A percentile compares a stretch with the other conserved stretches of the same genome.
Evolutionary conservation across 35 echinoderm and acorn worm species (phyloP).

Genomic region (Nesometra sesokonis): DNA sequence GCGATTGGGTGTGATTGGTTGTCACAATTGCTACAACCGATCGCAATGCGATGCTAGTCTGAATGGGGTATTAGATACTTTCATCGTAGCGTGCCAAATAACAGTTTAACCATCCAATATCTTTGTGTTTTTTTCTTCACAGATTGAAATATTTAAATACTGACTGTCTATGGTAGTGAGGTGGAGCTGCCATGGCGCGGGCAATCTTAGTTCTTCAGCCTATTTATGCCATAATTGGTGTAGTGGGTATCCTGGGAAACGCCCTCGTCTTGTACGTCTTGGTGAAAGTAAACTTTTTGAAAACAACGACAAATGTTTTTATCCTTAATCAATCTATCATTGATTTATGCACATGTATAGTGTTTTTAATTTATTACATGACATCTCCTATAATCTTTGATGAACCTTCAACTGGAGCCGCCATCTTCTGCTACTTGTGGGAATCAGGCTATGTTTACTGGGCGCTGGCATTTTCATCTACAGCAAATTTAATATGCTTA

Average conservation of each 20-base stretch:
- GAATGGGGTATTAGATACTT: no score
- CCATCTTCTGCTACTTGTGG: background rate
- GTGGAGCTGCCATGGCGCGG: background rate
- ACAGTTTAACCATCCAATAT: no score
- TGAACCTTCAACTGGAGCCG: background rate
- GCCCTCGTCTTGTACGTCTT: conserved; percentile 11
- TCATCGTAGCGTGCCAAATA: no score
- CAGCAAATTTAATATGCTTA: no score
- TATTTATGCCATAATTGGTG: conserved; percentile 2
- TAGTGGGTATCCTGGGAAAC: conserved; percentile 10
- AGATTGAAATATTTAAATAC: no score
- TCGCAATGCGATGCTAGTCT: no score
- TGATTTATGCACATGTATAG: conserved; percentile 2
- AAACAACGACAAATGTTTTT: background rate
- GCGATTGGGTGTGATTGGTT: no score
- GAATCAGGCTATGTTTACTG: no score
- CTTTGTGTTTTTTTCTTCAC: no score
- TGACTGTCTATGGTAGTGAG: no score
- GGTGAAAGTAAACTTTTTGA: background rate
- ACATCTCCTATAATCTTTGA: background rate
- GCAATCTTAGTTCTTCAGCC: background rate
- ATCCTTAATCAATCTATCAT: background rate
- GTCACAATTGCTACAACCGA: no score
- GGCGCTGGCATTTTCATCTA: no score
- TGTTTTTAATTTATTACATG: conserved; percentile 8